A percentile compares a stretch with the other conserved stretches of the same genome.
phyloP scores from a whole-genome alignment of 2,797 vertebrate genomes.

The Meriones psammophilus region DNA sequence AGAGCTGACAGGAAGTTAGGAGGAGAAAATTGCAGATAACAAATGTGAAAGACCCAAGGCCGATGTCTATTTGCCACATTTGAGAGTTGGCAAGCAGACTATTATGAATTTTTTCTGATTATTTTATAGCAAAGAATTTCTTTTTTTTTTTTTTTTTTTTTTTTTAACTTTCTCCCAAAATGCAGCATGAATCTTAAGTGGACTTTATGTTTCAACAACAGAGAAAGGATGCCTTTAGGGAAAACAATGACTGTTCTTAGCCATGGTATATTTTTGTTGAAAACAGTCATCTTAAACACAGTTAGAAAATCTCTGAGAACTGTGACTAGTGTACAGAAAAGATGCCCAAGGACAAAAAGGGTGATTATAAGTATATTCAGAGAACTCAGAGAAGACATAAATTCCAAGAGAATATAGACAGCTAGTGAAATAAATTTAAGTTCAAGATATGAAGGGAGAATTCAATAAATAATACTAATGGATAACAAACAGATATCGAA shows the following conservation, averaged over 20 bases:
- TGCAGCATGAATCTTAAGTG: not conserved
- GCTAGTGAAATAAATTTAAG: not conserved
- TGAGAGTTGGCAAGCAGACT: not conserved
- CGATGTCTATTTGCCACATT: not conserved
- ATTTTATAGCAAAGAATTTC: not conserved
- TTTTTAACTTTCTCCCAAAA: not conserved
- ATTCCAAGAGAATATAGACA: not conserved
- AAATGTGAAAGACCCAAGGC: not conserved
- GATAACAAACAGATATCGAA: not conserved
- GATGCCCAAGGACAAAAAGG: not conserved
- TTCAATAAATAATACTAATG: not conserved
- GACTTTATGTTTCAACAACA: conserved; percentile 24
- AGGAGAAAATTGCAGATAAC: not conserved
- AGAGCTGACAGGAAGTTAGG: not conserved
- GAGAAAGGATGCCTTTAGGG: conserved; percentile 7
- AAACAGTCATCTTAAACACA: conserved; percentile 39
- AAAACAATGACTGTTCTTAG: conserved; percentile 33
- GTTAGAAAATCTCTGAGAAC: not conserved
- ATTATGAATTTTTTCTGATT: not conserved
- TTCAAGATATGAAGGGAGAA: not conserved
- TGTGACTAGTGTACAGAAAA: not conserved
- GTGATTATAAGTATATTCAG: not conserved
- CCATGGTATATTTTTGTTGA: not conserved
- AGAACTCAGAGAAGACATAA: not conserved
- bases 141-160: too few species aligned